These are phyloP conservation scores for Decapterus maruadsi DNA, from an alignment of 2,797 vertebrate species.

Conservation along the genomic window DNA sequence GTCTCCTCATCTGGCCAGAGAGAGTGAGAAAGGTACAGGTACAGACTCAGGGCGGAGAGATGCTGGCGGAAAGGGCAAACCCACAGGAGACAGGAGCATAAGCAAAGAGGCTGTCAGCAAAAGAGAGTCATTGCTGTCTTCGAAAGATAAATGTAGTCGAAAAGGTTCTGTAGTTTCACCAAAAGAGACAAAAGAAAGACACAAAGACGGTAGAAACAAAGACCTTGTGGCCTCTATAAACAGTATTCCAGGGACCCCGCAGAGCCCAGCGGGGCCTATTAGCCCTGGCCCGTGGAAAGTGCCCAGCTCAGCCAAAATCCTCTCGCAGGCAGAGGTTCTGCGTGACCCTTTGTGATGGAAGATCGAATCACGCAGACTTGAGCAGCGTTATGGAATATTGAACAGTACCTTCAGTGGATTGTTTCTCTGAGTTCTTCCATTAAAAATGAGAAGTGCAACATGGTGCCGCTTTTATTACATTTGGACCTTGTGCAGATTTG, in stretches of 20 bases:
- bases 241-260: slow-evolving; percentile 60
- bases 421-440: slow-evolving; percentile 76
- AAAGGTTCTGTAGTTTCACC: slow-evolving; percentile 50
- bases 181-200: slow-evolving; percentile 52
- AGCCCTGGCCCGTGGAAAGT: slow-evolving; percentile 92
- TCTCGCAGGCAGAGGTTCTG: slow-evolving; percentile 82
- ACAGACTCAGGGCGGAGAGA: slow-evolving; percentile 64
- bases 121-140: slow-evolving; percentile 53
- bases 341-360: slow-evolving; percentile 75
- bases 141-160: slow-evolving; percentile 62
- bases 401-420: slow-evolving; percentile 43
- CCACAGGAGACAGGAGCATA: slow-evolving; percentile 41
- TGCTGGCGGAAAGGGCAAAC: slow-evolving; percentile 53
- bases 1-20: slow-evolving; percentile 19
- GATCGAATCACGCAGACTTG: slow-evolving; percentile 43
- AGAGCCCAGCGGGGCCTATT: slow-evolving; percentile 82
- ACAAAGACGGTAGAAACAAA: slow-evolving; percentile 49
- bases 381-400: slow-evolving; percentile 57
- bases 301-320: slow-evolving; percentile 87
- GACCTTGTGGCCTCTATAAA: slow-evolving; percentile 55
- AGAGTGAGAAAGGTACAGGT: slow-evolving; percentile 48
- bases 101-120: slow-evolving; percentile 54
- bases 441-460: slow-evolving; percentile 55
- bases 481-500: slow-evolving; percentile 44
- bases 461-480: slow-evolving; percentile 53